Conservation (phyloP, 2,113 vertebrate genomes). For the Chaenogobius annularis region DNA sequence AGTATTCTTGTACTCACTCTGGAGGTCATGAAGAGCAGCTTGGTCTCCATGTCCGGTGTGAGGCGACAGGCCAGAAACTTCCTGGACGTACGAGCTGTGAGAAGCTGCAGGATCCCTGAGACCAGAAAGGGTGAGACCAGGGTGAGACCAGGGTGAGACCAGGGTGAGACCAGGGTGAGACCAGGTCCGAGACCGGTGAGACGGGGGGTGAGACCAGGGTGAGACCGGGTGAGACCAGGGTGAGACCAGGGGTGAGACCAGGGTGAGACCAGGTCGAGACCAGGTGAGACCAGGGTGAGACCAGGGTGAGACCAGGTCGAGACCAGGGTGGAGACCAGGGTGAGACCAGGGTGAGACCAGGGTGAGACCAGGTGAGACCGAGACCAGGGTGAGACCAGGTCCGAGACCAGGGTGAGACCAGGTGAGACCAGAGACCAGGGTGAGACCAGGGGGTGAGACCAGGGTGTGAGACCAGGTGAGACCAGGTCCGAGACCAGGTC, state of each 20-base stretch:
- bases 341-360: not conserved
- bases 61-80: slow-evolving; percentile 96
- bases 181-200: not conserved
- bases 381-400: too few relatives aligned
- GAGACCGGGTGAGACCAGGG: not conserved
- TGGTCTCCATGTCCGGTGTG: slow-evolving; percentile 98
- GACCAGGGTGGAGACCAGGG: too few relatives aligned
- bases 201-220: too few relatives aligned
- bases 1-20: slow-evolving; percentile 77
- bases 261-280: too few relatives aligned
- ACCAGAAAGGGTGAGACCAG: not conserved
- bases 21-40: slow-evolving; percentile 97
- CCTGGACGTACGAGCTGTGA: slow-evolving; percentile 91
- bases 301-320: too few relatives aligned
- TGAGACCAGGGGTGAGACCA: not conserved
- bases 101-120: slow-evolving; percentile 90
- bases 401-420: not conserved
- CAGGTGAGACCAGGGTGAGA: too few relatives aligned
- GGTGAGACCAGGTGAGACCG: too few relatives aligned
- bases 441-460: too few relatives aligned
- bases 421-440: not conserved
- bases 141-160: not conserved
- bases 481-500: not conserved
- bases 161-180: not conserved
- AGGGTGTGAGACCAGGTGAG: not conserved